These are phyloP conservation scores for Tipula confusa DNA, from an alignment of 2,888 invertebrate species.

Conservation along the genomic window DNA sequence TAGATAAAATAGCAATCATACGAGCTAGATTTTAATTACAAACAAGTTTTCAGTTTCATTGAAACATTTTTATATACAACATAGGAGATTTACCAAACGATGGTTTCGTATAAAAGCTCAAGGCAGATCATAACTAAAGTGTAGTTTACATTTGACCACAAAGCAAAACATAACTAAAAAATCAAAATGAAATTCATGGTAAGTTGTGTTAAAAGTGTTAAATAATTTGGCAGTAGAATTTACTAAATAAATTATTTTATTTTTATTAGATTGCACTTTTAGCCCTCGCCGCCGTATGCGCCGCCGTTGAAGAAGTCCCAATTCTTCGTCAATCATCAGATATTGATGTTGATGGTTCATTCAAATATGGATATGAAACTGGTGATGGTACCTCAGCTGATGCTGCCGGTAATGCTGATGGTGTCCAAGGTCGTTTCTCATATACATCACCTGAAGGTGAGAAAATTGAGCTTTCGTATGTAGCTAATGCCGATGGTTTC, in stretches of 20 bases:
- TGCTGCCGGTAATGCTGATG: not conserved
- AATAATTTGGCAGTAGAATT: too few species aligned
- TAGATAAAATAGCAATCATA: too few species aligned
- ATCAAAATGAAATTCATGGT: not conserved
- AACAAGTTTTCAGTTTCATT: too few species aligned
- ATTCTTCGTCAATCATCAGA: not conserved
- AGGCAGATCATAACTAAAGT: not conserved
- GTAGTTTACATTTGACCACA: not conserved
- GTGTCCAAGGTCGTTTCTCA: not conserved
- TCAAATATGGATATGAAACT: too few species aligned
- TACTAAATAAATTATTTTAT: not conserved
- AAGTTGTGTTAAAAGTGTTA: not conserved
- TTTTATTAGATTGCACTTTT: conserved; percentile 5
- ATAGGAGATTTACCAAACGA: too few species aligned
- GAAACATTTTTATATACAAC: too few species aligned
- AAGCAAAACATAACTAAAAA: not conserved
- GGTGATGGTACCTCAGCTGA: not conserved
- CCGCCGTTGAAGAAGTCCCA: not conserved
- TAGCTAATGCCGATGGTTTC: conserved; percentile 21
- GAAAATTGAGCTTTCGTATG: not conserved
- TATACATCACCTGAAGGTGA: conserved; percentile 27
- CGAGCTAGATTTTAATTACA: too few species aligned
- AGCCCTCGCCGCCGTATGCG: not conserved
- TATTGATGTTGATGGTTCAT: not conserved
- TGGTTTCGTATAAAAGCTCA: not conserved